Percentiles rank a stretch among this genome's conserved stretches.
phyloP scores from a whole-genome alignment of 2,113 vertebrate genomes.

The Hirundichthys speculiger region DNA sequence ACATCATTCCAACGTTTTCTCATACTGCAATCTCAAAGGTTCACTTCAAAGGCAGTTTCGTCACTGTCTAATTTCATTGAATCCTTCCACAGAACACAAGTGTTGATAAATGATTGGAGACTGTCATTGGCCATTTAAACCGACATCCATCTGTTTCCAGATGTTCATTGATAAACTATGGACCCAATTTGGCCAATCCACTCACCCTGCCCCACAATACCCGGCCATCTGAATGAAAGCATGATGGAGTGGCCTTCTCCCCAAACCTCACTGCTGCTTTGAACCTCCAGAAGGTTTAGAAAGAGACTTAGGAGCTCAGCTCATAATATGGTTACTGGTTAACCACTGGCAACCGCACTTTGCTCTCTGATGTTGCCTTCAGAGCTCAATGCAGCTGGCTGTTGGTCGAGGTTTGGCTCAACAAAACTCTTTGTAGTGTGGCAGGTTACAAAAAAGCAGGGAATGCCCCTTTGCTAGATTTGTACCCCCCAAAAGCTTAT shows the following conservation, averaged over 20 bases:
- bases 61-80: conserved; percentile 18
- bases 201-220: conserved; percentile 61
- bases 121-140: conserved; percentile 60
- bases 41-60: conserved; percentile 9
- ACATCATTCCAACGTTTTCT: conserved; percentile 20
- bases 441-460: conserved; percentile 71
- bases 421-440: conserved; percentile 75
- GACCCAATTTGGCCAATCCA: conserved; percentile 54
- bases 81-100: conserved; percentile 13
- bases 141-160: conserved; percentile 56
- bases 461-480: conserved; percentile 62
- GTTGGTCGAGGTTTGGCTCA: conserved; percentile 68
- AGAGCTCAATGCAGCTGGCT: conserved; percentile 74
- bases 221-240: conserved; percentile 70
- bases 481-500: conserved; percentile 9
- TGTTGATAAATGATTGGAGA: conserved; percentile 35
- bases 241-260: conserved; percentile 73
- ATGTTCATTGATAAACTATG: conserved; percentile 76
- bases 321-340: conserved; percentile 84
- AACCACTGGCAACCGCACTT: conserved; percentile 80
- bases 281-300: conserved; percentile 78
- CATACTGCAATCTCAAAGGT: conserved; percentile 13
- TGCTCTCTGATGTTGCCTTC: conserved; percentile 83
- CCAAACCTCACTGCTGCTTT: conserved; percentile 76
- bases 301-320: conserved; percentile 74